Evolutionary conservation across 2,888 invertebrate species (phyloP).

Genomic region (Octodonta nipae): DNA sequence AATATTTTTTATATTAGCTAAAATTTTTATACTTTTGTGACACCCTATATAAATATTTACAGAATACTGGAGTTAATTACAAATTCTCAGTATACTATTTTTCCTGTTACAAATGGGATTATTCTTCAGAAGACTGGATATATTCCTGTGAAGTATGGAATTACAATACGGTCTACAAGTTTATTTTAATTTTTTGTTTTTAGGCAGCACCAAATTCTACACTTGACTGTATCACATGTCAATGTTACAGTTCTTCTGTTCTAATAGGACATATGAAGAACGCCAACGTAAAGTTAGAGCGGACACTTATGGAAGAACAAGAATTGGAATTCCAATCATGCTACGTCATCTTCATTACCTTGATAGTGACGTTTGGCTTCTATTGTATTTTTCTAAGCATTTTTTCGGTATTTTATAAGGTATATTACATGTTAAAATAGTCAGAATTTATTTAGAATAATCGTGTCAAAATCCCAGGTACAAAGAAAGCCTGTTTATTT

Average conservation of each 20-base stretch:
- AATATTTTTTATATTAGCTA: too few species aligned
- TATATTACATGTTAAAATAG: background rate
- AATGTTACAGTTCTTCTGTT: slow-evolving; percentile 14
- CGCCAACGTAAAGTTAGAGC: slow-evolving; percentile 12
- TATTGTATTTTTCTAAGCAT: slow-evolving; percentile 13
- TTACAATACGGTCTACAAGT: background rate
- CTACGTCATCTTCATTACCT: slow-evolving; percentile 16
- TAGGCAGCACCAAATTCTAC: slow-evolving; percentile 5
- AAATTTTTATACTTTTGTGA: too few species aligned
- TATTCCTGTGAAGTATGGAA: slow-evolving; percentile 3
- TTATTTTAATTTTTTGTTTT: background rate
- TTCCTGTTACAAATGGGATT: slow-evolving; percentile 3
- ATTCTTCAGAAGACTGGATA: slow-evolving; percentile 2
- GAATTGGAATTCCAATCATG: slow-evolving; percentile 13
- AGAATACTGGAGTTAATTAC: slow-evolving; percentile 9
- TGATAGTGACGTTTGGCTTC: slow-evolving; percentile 12
- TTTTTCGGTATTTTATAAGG: slow-evolving; percentile 6
- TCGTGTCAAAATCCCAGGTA: slow-evolving; percentile 2
- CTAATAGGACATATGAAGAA: slow-evolving; percentile 14
- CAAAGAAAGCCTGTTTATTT: slow-evolving; percentile 11
- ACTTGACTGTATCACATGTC: slow-evolving; percentile 15
- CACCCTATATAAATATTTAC: too few species aligned
- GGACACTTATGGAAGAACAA: slow-evolving; percentile 10
- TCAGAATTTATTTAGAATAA: background rate
- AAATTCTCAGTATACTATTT: slow-evolving; percentile 3